Conservation (phyloP, 1,140 invertebrate species). For the Araneus ventricosus region DNA sequence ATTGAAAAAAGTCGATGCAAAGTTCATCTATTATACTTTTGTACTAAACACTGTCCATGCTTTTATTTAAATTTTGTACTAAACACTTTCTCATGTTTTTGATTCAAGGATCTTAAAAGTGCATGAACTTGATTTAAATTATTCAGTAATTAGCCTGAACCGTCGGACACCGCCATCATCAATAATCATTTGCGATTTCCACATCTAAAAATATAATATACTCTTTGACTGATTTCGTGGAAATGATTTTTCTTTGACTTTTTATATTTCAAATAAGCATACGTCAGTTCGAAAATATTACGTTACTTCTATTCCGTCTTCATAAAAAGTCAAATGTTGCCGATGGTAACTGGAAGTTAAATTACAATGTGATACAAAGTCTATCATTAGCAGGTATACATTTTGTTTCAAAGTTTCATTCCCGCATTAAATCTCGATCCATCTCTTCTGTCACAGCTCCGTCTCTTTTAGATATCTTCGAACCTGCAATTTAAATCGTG, state of each 20-base stretch:
- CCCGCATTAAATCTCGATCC: slow-evolving; percentile 67
- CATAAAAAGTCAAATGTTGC: not conserved
- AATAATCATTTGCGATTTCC: not conserved
- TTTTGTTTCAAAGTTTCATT: slow-evolving; percentile 75
- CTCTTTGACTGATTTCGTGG: not conserved
- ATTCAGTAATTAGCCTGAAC: not conserved
- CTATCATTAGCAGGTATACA: slow-evolving; percentile 69
- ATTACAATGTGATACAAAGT: slow-evolving; percentile 70
- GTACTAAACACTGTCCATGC: too few species aligned
- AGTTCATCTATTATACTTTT: too few species aligned
- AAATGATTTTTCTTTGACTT: not conserved
- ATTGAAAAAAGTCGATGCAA: too few species aligned
- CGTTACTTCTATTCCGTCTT: not conserved
- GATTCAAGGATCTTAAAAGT: not conserved
- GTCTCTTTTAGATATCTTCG: not conserved
- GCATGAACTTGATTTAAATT: not conserved
- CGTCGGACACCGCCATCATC: not conserved
- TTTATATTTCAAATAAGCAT: not conserved
- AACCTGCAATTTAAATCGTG: slow-evolving; percentile 68
- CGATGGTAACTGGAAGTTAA: not conserved
- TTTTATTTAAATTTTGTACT: too few species aligned
- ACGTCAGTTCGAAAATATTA: not conserved
- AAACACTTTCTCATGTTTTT: too few species aligned
- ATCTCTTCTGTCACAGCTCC: slow-evolving; percentile 51
- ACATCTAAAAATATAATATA: not conserved